Conservation (phyloP, 2,888 invertebrate genomes). For the Rhodophaea formosa region DNA sequence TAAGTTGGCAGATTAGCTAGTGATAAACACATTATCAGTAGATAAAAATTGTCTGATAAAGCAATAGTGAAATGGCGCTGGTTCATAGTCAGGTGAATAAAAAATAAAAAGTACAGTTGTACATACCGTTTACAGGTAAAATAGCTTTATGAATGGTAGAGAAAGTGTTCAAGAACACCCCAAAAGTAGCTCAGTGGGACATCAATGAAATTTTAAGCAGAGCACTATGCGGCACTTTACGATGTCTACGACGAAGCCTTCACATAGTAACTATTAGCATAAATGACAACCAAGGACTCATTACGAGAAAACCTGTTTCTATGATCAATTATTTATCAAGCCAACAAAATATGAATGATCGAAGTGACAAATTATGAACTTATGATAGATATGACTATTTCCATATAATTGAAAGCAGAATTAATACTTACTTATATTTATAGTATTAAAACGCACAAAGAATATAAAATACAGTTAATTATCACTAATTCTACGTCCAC, state of each 20-base stretch:
- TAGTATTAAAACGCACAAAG: conserved; percentile 36
- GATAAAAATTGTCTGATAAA: conserved; percentile 33
- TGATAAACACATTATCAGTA: conserved; percentile 29
- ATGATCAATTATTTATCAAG: conserved; percentile 42
- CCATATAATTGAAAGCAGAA: background rate
- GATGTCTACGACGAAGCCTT: conserved; percentile 8
- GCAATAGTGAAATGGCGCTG: background rate
- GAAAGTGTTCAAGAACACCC: conserved; percentile 25
- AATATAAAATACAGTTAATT: conserved; percentile 23
- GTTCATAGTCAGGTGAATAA: background rate
- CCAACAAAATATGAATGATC: conserved; percentile 14
- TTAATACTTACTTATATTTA: conserved; percentile 1
- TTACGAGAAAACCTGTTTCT: conserved; percentile 59
- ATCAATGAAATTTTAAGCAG: conserved; percentile 14
- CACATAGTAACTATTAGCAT: conserved; percentile 40
- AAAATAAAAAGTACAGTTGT: background rate
- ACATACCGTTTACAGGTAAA: conserved; percentile 4
- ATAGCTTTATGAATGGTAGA: conserved; percentile 17
- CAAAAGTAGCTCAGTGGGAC: conserved; percentile 26
- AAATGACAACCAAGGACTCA: conserved; percentile 53
- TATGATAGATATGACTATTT: background rate
- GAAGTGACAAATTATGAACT: conserved; percentile 23
- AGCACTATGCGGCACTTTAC: background rate
- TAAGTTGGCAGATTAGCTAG: too few relatives aligned
- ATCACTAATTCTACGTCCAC: conserved; percentile 32